Base-by-base conservation (phyloP, 2,888 invertebrate species). In the Plebejus anna region DNA sequence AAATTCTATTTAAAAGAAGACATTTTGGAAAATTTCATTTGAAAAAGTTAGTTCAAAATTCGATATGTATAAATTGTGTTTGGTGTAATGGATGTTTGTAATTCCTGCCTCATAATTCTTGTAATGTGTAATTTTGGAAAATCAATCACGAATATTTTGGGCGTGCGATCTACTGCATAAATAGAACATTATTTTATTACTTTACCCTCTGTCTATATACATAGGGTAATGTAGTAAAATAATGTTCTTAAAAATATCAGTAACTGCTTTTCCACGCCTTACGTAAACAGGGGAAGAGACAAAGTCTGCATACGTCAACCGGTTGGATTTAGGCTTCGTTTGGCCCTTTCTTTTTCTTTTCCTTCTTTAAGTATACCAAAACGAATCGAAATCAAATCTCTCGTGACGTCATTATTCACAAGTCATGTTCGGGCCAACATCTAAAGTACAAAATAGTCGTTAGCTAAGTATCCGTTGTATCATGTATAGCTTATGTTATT, bases 391-490 rank as follows among this genome's bases (percentile, higher is more conserved):
- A 42, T 42, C 7, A 0, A 42, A 42, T 42, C 7, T 51, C 51
- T 13, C 11, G 55, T 16, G 55, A 16, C 16, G 16, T 55, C 11
- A 55, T 16, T 16, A 55, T 61, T 61, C 61, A 61, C 22, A 32
- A 66, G 13, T 66, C 13, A 66, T 32, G 32, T 66, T 66, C 9
- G 73, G 55, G 55, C 73, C 73, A 73, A 73, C 73, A 73, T 73
- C 73, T 55, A 72, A 51, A 73, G 73, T 73, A 73, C 73, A 73
- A 73, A 73, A 73, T 72, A 47, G 72, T 32, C 73, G 32, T 73
- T 73, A 73, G 73, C 5, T 32, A 55, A 72, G 47, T 72, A 51
- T 13, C 73, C 32, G 73, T 73, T 73, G 32, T 73, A 51, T 73
- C 28, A 51, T 55, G 28, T 55, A 73, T 32, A 66, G 32, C 66